Percentiles rank a stretch among this genome's conserved stretches.
Evolutionary conservation across 1,140 invertebrate genomes (phyloP).

Genomic region (Magallana gigas): DNA sequence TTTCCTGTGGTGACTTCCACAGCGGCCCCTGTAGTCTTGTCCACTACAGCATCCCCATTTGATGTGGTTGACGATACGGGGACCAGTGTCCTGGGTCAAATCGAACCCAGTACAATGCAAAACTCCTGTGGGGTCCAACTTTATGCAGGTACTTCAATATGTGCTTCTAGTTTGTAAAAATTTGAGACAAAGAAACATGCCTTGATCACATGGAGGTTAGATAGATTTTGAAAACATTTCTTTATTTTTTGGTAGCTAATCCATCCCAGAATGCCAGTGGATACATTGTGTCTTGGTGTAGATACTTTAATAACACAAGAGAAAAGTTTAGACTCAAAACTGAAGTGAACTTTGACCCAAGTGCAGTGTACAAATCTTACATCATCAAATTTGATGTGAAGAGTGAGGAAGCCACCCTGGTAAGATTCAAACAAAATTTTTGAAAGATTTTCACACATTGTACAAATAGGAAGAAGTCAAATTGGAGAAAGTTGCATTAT

Average conservation of each 20-base stretch:
- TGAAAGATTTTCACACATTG: too few species aligned
- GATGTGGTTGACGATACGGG: background rate
- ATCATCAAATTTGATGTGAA: slow-evolving; percentile 50
- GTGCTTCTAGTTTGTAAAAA: background rate
- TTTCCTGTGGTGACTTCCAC: slow-evolving; percentile 19
- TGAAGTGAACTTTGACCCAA: slow-evolving; percentile 60
- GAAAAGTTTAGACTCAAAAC: slow-evolving; percentile 39
- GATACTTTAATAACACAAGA: slow-evolving; percentile 50
- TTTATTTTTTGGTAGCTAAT: background rate
- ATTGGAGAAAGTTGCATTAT: too few species aligned
- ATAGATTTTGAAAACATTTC: background rate
- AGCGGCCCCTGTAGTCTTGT: background rate
- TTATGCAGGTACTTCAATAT: slow-evolving; percentile 48
- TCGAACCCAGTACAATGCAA: background rate
- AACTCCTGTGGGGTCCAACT: slow-evolving; percentile 63
- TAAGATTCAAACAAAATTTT: slow-evolving; percentile 23
- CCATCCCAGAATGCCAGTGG: background rate
- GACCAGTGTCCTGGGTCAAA: background rate
- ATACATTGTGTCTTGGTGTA: slow-evolving; percentile 58
- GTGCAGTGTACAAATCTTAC: slow-evolving; percentile 53
- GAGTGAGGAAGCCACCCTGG: slow-evolving; percentile 53
- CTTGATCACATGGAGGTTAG: background rate
- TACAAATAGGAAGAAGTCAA: too few species aligned
- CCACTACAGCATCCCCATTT: background rate
- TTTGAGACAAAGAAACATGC: background rate